Percentiles rank a stretch among this genome's conserved stretches.
Conservation (phyloP, 2,797 vertebrate genomes). For the Sciaenops ocellatus region DNA sequence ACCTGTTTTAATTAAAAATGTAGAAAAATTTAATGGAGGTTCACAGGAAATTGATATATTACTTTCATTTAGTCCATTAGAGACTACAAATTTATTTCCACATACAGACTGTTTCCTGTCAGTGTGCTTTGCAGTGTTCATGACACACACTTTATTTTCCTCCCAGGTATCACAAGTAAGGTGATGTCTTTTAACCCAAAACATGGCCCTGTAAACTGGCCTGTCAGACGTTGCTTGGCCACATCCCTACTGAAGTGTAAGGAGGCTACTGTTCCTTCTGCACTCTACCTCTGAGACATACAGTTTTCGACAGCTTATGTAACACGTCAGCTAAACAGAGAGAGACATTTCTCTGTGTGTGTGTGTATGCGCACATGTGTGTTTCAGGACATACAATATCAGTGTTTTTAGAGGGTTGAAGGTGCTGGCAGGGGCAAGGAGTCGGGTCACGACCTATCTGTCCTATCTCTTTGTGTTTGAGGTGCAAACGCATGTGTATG, state of each 20-base stretch:
- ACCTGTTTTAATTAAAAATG: conserved; percentile 25
- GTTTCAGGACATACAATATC: conserved; percentile 61
- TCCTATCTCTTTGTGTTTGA: conserved; percentile 20
- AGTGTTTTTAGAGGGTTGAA: conserved; percentile 56
- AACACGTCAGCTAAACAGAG: conserved; percentile 74
- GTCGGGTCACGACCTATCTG: conserved; percentile 65
- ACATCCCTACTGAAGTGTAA: conserved; percentile 51
- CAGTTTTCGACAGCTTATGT: conserved; percentile 73
- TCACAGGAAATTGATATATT: conserved; percentile 8
- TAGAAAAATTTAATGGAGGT: not conserved
- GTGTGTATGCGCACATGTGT: conserved; percentile 41
- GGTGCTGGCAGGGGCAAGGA: conserved; percentile 70
- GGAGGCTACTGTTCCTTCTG: conserved; percentile 52
- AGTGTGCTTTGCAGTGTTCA: not conserved
- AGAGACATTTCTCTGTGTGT: conserved; percentile 54
- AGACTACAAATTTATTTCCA: conserved; percentile 1
- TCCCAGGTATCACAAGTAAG: conserved; percentile 8
- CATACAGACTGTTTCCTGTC: not conserved
- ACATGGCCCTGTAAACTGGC: conserved; percentile 41
- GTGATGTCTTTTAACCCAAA: conserved; percentile 42
- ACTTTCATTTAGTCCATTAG: conserved; percentile 7
- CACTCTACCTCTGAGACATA: conserved; percentile 58
- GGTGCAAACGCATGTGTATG: conserved; percentile 5
- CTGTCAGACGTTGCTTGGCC: conserved; percentile 44
- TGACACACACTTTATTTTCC: not conserved